These are phyloP conservation scores for Chaenodraco wilsoni DNA, from an alignment of 2,797 vertebrate species.

Conservation along the genomic window DNA sequence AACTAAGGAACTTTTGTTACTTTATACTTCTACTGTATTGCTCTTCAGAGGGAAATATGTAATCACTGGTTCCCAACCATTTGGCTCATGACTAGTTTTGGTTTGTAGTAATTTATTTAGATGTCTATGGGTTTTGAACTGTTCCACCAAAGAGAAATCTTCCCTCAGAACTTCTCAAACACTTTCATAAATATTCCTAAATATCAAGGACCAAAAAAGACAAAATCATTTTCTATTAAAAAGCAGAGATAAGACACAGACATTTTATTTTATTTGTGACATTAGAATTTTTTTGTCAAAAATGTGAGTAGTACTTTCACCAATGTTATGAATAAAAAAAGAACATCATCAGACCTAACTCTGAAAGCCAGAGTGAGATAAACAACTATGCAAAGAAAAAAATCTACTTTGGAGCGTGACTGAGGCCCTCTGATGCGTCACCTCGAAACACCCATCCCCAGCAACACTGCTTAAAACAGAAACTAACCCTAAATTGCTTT, in stretches of 20 bases:
- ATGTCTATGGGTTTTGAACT: background rate
- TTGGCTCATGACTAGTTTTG: background rate
- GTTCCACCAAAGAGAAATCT: background rate
- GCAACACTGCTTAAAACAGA: conserved; percentile 65
- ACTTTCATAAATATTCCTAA: background rate
- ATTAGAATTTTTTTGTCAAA: background rate
- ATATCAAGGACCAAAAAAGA: no score
- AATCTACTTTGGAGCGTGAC: conserved; percentile 38
- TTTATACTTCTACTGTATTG: background rate
- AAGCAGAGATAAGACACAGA: background rate
- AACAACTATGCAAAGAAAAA: conserved; percentile 19
- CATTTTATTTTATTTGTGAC: background rate
- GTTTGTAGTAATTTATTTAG: background rate
- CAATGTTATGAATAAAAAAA: background rate
- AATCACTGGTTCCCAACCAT: background rate
- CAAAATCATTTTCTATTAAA: background rate
- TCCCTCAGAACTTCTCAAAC: background rate
- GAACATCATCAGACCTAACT: background rate
- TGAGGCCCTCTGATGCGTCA: conserved; percentile 16
- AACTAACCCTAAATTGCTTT: conserved; percentile 42
- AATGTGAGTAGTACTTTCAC: background rate
- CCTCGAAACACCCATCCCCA: conserved; percentile 49
- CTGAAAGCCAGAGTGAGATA: background rate
- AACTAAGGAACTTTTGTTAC: background rate
- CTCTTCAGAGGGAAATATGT: background rate